phyloP scores from a whole-genome alignment of 2,797 vertebrate genomes.

The Acanthopagrus latus region DNA sequence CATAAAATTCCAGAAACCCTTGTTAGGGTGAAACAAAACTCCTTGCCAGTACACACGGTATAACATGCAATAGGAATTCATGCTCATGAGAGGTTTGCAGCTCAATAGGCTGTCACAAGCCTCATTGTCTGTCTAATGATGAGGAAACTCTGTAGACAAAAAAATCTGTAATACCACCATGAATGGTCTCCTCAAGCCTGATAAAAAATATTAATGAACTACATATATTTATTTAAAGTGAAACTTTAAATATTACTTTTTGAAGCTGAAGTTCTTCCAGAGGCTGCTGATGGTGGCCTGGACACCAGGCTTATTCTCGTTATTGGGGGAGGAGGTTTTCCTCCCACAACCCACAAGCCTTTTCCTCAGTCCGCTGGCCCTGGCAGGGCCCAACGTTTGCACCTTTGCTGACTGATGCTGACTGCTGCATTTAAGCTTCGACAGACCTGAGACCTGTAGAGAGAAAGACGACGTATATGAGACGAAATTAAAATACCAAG shows the following conservation, averaged over 20 bases:
- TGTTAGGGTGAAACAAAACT: too few species aligned
- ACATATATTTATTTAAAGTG: too few species aligned
- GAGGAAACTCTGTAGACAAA: too few species aligned
- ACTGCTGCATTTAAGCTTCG: conserved; percentile 71
- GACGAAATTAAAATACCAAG: background rate
- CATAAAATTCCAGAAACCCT: too few species aligned
- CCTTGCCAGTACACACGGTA: too few species aligned
- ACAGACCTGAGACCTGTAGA: conserved; percentile 88
- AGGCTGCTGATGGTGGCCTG: conserved; percentile 92
- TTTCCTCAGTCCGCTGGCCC: conserved; percentile 91
- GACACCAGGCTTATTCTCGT: conserved; percentile 89
- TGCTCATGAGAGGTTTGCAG: too few species aligned
- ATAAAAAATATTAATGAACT: too few species aligned
- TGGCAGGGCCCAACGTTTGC: conserved; percentile 83
- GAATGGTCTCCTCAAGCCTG: too few species aligned
- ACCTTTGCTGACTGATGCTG: conserved; percentile 73
- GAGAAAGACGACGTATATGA: background rate
- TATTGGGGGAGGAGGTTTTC: conserved; percentile 69
- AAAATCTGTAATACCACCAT: too few species aligned
- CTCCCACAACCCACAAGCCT: conserved; percentile 75
- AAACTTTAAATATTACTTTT: conserved; percentile 80
- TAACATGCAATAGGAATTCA: too few species aligned
- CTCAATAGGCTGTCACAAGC: too few species aligned
- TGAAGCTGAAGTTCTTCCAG: conserved; percentile 94
- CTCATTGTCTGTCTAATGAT: too few species aligned